A percentile compares a stretch with the other conserved stretches of the same genome.
These are phyloP conservation scores for Halesus radiatus DNA, from an alignment of 1,140 invertebrate genomes.

Conservation along the genomic window DNA sequence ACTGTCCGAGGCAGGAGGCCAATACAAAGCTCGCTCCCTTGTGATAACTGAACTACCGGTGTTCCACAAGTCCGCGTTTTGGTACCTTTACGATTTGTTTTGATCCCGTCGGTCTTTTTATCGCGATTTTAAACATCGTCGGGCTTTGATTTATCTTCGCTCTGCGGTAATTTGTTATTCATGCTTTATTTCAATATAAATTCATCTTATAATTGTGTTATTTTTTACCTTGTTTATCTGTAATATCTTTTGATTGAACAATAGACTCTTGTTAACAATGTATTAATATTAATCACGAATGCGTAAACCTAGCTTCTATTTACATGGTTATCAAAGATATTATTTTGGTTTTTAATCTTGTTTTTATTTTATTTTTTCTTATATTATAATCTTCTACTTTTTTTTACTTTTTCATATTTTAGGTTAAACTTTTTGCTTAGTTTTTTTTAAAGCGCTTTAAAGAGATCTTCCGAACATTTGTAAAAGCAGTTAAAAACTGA, in stretches of 20 bases:
- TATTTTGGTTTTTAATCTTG: too few species aligned
- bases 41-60: background rate
- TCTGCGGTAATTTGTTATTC: background rate
- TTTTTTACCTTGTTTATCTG: background rate
- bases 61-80: background rate
- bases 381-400: too few species aligned
- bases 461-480: background rate
- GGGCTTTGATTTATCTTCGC: background rate
- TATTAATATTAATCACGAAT: background rate
- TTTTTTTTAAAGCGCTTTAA: background rate
- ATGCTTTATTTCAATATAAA: background rate
- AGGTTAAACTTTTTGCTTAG: background rate
- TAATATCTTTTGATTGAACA: too few species aligned
- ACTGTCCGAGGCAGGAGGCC: slow-evolving; percentile 11
- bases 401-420: background rate
- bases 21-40: background rate
- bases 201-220: background rate
- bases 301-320: background rate
- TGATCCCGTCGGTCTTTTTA: background rate
- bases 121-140: background rate
- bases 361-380: too few species aligned
- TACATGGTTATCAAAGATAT: too few species aligned
- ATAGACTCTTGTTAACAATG: background rate
- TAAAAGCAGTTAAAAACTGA: background rate
- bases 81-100: slow-evolving; percentile 18